These are phyloP conservation scores for Jacana jacana DNA, from an alignment of 2,113 vertebrate species.

Conservation along the genomic window DNA sequence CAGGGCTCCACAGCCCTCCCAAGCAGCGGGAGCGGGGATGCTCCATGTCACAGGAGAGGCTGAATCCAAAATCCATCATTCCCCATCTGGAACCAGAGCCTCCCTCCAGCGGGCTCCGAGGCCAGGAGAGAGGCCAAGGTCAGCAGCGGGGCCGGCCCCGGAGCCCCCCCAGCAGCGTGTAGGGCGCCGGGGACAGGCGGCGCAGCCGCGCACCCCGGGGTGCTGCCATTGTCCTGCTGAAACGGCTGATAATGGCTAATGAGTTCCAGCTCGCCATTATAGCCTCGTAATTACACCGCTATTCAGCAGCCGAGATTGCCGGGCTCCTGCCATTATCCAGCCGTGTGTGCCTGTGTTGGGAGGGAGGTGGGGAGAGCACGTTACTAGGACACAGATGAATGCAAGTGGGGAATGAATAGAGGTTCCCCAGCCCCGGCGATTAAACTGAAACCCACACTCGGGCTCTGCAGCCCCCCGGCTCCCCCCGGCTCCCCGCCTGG, in stretches of 20 bases:
- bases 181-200: neutral
- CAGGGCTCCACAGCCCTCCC: neutral
- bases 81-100: neutral
- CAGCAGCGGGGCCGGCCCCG: neutral
- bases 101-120: neutral
- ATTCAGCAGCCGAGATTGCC: slow-evolving; percentile 47
- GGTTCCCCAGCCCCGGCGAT: slow-evolving; percentile 33
- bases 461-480: neutral
- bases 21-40: neutral
- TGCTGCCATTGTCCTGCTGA: slow-evolving; percentile 30
- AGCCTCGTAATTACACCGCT: slow-evolving; percentile 52
- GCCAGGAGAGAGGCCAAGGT: neutral
- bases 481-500: neutral
- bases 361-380: slow-evolving; percentile 8
- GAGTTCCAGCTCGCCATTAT: slow-evolving; percentile 50
- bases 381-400: slow-evolving; percentile 63
- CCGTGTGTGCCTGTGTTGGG: slow-evolving; percentile 22
- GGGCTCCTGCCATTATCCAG: slow-evolving; percentile 54
- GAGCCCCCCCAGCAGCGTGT: neutral
- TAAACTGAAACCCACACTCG: slow-evolving; percentile 18
- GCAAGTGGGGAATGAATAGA: slow-evolving; percentile 35
- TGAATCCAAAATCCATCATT: neutral
- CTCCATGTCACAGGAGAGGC: rapidly evolving
- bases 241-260: slow-evolving; percentile 66
- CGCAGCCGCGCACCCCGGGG: slow-evolving; percentile 23